Conservation (phyloP, 92 coral and sea anemone genomes). For the Isaurus tuberculatus region DNA sequence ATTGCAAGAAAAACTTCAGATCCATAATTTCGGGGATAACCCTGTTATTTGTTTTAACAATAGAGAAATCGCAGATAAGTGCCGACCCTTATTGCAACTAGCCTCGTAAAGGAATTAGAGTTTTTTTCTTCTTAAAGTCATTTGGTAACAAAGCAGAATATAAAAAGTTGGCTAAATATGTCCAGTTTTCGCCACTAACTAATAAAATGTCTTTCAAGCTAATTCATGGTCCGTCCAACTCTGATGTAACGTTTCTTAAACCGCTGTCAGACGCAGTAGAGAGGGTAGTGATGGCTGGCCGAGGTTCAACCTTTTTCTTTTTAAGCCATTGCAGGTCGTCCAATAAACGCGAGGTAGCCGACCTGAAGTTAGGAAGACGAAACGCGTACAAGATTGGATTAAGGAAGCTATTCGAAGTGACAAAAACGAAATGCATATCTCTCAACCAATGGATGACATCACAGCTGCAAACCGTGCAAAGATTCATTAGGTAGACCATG, state of each 20-base stretch:
- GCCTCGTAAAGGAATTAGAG: too few relatives aligned
- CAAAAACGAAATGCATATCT: conserved; percentile 83
- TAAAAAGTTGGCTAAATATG: too few relatives aligned
- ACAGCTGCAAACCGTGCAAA: conserved; percentile 86
- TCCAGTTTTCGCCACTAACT: too few relatives aligned
- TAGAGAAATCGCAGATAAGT: too few relatives aligned
- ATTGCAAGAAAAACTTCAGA: too few relatives aligned
- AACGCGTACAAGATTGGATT: conserved; percentile 90
- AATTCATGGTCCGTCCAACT: too few relatives aligned
- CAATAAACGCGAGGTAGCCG: conserved; percentile 49
- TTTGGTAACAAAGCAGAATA: too few relatives aligned
- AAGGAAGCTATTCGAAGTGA: conserved; percentile 79
- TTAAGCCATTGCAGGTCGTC: background rate
- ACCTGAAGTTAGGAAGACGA: conserved; percentile 77
- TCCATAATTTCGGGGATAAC: too few relatives aligned
- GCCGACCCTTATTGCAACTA: too few relatives aligned
- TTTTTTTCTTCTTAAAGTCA: too few relatives aligned
- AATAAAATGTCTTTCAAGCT: too few relatives aligned
- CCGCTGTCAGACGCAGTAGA: background rate
- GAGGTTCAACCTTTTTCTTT: background rate
- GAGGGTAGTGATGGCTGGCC: background rate
- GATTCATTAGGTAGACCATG: conserved; percentile 93
- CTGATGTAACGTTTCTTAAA: background rate
- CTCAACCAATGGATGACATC: conserved; percentile 90
- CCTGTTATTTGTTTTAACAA: too few relatives aligned